Base-by-base conservation (phyloP, 2,113 vertebrate genomes). In the Rhabdornis inornatus region DNA sequence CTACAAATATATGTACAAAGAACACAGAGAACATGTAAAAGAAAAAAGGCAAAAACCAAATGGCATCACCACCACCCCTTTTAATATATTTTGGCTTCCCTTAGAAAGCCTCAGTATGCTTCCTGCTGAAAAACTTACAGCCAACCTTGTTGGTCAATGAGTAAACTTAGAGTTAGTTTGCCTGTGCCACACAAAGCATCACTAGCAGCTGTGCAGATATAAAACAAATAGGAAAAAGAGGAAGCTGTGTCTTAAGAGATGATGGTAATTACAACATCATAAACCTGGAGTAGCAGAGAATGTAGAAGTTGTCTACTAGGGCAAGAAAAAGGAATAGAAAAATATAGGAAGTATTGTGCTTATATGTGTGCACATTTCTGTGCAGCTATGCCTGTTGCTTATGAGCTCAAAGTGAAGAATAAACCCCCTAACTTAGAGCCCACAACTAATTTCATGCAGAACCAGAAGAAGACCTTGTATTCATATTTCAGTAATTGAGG, bases 31-130 rank as follows among this genome's bases (percentile, higher is more conserved):
- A 4, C 17, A 21, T 6, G 3, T 1, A 39, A 76, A 76, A 25
- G 21, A 15, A 49, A 39, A 61, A 61, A 25, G 22, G 16, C 13
- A 61, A 77, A 61, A 40, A 1, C 2, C 57, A 77, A 49, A 50
- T 0, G 3, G 28, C 22, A 50, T 27, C 22, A 50, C 17, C 25
- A 19, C 3, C 23, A 9, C 0, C 6, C 3, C 4, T 59, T 61
- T 82, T 81, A 23, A 52, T 15, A 27, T 21, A 47, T n/a, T n/a
- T 27, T 8, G 19, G 8, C 12, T 47, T 95, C 4, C n/a, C 25
- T 84, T 59, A 79, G 47, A 78, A 86, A 92, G 19, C 7, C 42
- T 59, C 47, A n/a, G 1, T 47, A 55, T 31, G 6, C 13, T 23
- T 78, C 5, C 11, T 37, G 9, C 24, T 79, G 57, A 84, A 79